phyloP scores from a whole-genome alignment of 2,797 vertebrate species.

The Cottoperca gobio region DNA sequence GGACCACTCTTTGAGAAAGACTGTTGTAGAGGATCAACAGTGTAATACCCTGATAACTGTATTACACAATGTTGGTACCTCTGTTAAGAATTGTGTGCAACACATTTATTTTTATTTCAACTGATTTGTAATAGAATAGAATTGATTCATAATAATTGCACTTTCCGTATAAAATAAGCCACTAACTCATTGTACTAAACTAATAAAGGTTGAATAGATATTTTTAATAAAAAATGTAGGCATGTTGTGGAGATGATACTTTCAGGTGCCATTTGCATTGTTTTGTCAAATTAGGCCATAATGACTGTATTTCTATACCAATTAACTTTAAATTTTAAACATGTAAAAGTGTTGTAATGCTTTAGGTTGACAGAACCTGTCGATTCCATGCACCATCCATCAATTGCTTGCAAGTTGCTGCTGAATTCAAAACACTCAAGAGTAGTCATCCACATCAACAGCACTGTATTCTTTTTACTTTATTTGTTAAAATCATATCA shows the following conservation, averaged over 20 bases:
- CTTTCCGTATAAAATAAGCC: not conserved
- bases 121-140: too few species aligned
- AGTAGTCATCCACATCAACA: constrained; percentile 37
- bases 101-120: not conserved
- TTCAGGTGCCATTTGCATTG: not conserved
- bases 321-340: not conserved
- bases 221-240: not conserved
- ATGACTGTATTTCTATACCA: not conserved
- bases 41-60: not conserved
- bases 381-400: constrained; percentile 21
- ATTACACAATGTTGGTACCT: not conserved
- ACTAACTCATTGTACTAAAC: not conserved
- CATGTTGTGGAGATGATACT: not conserved
- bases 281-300: not conserved
- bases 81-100: not conserved
- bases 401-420: not conserved
- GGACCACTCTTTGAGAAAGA: too few species aligned
- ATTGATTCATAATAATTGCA: not conserved
- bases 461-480: constrained; percentile 41
- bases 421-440: constrained; percentile 30
- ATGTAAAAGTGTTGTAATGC: not conserved
- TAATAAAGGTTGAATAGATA: not conserved
- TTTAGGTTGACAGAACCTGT: not conserved
- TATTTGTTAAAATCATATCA: constrained; percentile 66
- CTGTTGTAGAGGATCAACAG: not conserved